phyloP scores from a whole-genome alignment of 92 coral and sea anemone species.

The Zoanthus sociatus region DNA sequence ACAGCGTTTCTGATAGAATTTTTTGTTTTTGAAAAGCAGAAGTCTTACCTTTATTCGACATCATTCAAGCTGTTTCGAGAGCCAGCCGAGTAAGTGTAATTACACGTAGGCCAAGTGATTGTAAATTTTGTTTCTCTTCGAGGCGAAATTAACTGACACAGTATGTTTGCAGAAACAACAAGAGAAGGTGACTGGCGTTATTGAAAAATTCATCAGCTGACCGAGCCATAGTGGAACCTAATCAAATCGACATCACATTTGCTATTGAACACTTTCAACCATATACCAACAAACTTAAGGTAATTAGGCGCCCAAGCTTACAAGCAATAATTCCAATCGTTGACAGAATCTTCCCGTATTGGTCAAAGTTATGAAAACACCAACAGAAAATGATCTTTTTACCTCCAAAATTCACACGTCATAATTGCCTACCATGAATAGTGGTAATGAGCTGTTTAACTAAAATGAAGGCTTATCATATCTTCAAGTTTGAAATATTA shows the following conservation, averaged over 20 bases:
- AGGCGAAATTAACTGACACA: conserved; percentile 49
- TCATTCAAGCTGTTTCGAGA: conserved; percentile 7
- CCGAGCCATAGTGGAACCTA: conserved; percentile 48
- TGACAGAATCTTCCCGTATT: conserved; percentile 40
- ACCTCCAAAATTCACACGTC: conserved; percentile 51
- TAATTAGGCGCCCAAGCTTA: conserved; percentile 38
- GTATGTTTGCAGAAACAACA: conserved; percentile 54
- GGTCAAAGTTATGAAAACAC: conserved; percentile 44
- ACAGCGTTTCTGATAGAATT: neutral
- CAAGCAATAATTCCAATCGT: conserved; percentile 28
- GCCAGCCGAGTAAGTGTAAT: conserved; percentile 43
- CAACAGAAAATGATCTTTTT: conserved; percentile 47
- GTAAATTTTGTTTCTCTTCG: conserved; percentile 53
- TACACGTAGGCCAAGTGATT: conserved; percentile 17
- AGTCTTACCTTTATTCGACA: conserved; percentile 27
- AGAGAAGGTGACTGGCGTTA: conserved; percentile 47
- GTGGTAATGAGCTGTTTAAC: conserved; percentile 53
- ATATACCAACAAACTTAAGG: conserved; percentile 40
- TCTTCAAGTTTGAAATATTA: conserved; percentile 49
- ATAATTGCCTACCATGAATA: conserved; percentile 44
- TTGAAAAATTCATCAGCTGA: conserved; percentile 56
- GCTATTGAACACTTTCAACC: conserved; percentile 43
- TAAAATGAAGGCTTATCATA: conserved; percentile 42
- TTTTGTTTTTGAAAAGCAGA: neutral
- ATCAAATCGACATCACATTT: conserved; percentile 52